phyloP scores from a whole-genome alignment of 2,797 vertebrate genomes.

The Acanthurus tractus region DNA sequence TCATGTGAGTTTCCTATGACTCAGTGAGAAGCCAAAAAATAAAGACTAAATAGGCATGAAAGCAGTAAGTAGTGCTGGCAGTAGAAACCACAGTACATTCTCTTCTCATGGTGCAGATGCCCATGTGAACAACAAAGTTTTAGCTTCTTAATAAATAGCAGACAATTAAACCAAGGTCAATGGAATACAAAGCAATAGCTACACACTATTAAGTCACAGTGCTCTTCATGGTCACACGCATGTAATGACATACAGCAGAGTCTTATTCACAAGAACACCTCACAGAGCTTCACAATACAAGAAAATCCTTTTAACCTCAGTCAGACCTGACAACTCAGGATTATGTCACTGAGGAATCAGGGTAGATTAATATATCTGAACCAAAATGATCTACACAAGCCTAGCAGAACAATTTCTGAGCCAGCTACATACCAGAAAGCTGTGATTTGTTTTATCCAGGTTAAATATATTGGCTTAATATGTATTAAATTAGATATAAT shows the following conservation, averaged over 20 bases:
- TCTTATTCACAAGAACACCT: not conserved
- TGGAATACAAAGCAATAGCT: not conserved
- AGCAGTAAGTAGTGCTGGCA: not conserved
- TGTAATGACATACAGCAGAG: constrained; percentile 7
- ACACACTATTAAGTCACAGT: not conserved
- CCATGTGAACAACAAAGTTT: not conserved
- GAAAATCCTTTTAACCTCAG: not conserved
- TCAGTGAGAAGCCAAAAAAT: constrained; percentile 9
- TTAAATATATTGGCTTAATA: not conserved
- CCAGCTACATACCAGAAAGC: not conserved
- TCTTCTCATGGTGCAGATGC: not conserved
- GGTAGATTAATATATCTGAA: not conserved
- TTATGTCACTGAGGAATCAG: not conserved
- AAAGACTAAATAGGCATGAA: constrained; percentile 1
- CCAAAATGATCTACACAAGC: not conserved
- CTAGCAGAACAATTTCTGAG: too few relatives aligned
- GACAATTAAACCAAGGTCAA: not conserved
- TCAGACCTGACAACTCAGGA: not conserved
- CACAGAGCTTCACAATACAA: not conserved
- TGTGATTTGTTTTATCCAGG: not conserved
- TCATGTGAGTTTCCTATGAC: constrained; percentile 32
- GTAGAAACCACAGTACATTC: constrained; percentile 1
- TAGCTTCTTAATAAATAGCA: not conserved
- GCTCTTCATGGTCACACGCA: not conserved
- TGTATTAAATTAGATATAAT: too few relatives aligned